Conservation (phyloP, 2,888 invertebrate genomes). For the Gymnoscelis rufifasciata region DNA sequence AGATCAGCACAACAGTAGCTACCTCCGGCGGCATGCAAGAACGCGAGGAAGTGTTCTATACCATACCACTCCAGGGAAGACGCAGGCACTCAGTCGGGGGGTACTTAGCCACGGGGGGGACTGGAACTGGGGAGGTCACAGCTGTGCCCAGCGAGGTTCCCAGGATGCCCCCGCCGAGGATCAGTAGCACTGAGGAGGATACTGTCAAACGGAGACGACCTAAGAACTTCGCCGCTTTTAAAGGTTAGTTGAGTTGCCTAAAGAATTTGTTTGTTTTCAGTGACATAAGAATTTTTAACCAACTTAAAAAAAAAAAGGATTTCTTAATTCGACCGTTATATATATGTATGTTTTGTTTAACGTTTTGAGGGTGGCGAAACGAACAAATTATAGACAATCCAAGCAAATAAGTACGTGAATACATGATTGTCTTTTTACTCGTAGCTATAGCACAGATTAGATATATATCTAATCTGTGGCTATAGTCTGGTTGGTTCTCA, state of each 20-base stretch:
- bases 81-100: slow-evolving; percentile 84
- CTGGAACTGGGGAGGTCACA: slow-evolving; percentile 63
- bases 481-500: too few species aligned
- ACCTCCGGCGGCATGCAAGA: slow-evolving; percentile 64
- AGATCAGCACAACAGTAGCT: slow-evolving; percentile 58
- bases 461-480: too few species aligned
- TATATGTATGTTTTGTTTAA: too few species aligned
- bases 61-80: slow-evolving; percentile 68
- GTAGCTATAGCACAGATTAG: too few species aligned
- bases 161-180: slow-evolving; percentile 72
- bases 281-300: too few species aligned
- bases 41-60: slow-evolving; percentile 82
- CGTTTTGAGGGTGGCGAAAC: too few species aligned
- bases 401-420: too few species aligned
- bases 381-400: too few species aligned
- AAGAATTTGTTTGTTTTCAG: background rate
- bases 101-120: slow-evolving; percentile 73
- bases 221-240: slow-evolving; percentile 63
- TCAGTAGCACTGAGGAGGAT: slow-evolving; percentile 57
- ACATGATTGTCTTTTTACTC: too few species aligned
- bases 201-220: slow-evolving; percentile 60
- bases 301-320: too few species aligned
- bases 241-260: slow-evolving; percentile 55
- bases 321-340: too few species aligned
- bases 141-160: slow-evolving; percentile 76